phyloP scores from a whole-genome alignment of 2,888 invertebrate species.

The Xanthia icteritia region DNA sequence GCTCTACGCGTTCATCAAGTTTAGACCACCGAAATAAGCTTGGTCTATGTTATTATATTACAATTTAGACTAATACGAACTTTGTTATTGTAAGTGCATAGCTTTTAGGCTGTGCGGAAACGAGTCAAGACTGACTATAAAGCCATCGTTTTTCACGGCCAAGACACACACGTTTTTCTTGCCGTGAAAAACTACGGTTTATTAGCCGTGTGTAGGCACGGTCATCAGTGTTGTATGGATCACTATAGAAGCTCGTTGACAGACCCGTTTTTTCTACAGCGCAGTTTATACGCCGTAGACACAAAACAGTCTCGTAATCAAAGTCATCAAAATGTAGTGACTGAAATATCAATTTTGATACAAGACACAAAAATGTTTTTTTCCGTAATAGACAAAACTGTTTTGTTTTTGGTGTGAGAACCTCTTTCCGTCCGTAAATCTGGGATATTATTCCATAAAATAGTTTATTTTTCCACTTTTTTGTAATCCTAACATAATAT shows the following conservation, averaged over 20 bases:
- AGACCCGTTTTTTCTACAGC: no score
- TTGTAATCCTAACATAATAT: not conserved
- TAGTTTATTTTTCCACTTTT: not conserved
- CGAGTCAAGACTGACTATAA: not conserved
- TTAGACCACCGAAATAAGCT: slow-evolving; percentile 50
- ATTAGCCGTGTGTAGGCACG: no score
- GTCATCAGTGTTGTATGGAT: no score
- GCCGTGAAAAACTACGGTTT: no score
- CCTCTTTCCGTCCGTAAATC: not conserved
- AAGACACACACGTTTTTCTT: no score
- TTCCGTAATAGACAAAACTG: not conserved
- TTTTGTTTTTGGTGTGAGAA: not conserved
- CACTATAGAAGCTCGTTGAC: no score
- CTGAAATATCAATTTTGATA: not conserved
- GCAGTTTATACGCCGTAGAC: no score
- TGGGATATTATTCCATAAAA: not conserved
- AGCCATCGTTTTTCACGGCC: no score
- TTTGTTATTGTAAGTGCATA: slow-evolving; percentile 18
- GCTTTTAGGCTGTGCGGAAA: not conserved
- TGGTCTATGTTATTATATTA: slow-evolving; percentile 10
- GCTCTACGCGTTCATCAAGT: slow-evolving; percentile 31
- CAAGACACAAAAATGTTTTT: not conserved
- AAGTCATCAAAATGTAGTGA: not conserved
- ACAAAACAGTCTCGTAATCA: no score
- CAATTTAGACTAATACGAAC: slow-evolving; percentile 21